These are phyloP conservation scores for Squalus acanthias DNA, from an alignment of 2,797 vertebrate genomes.

Conservation along the genomic window DNA sequence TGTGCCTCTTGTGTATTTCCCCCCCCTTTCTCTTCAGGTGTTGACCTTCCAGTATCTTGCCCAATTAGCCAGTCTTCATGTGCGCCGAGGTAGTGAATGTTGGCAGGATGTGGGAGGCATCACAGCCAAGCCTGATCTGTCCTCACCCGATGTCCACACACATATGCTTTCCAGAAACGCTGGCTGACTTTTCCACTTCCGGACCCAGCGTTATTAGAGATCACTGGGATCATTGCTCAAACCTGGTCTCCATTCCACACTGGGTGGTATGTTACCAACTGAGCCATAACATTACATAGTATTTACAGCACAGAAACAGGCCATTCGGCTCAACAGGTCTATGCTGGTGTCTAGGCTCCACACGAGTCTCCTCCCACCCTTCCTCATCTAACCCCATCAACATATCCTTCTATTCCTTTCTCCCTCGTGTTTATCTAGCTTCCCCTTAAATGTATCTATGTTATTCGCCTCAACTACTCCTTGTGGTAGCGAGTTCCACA, in stretches of 20 bases:
- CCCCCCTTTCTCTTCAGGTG: no score
- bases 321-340: neutral
- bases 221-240: neutral
- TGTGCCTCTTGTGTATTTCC: no score
- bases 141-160: neutral
- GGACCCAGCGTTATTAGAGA: neutral
- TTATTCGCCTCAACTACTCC: no score
- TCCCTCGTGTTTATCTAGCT: neutral
- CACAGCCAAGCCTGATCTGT: neutral
- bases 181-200: neutral
- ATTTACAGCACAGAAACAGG: neutral
- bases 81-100: neutral
- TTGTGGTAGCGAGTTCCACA: no score
- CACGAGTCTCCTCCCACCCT: neutral
- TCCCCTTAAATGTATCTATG: neutral
- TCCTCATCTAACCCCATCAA: neutral
- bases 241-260: neutral
- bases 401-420: neutral
- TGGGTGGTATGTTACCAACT: neutral
- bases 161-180: neutral
- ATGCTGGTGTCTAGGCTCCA: neutral
- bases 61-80: neutral
- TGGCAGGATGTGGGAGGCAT: neutral
- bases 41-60: neutral
- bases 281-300: neutral